phyloP scores from a whole-genome alignment of 2,113 vertebrate species.

The Platysteira castanea region DNA sequence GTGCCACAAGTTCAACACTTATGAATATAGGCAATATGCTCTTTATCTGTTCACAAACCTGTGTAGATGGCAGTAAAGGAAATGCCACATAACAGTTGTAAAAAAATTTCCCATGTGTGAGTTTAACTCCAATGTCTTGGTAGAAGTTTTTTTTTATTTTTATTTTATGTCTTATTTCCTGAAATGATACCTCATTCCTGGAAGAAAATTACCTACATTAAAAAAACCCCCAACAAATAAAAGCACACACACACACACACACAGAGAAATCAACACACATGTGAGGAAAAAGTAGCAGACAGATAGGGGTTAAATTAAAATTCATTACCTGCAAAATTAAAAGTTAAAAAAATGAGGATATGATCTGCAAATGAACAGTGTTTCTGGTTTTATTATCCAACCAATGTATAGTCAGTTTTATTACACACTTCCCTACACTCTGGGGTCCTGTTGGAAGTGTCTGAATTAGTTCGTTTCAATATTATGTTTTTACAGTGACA shows the following conservation, averaged over 20 bases:
- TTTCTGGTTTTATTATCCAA: background rate
- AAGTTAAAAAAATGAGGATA: background rate
- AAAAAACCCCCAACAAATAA: background rate
- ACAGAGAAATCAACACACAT: background rate
- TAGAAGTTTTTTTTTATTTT: background rate
- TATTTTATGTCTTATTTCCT: background rate
- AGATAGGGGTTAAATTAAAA: background rate
- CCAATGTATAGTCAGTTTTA: background rate
- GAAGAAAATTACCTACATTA: background rate
- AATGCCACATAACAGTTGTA: background rate
- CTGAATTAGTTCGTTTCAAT: conserved; percentile 47
- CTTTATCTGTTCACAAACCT: background rate
- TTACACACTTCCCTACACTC: background rate
- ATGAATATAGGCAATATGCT: background rate
- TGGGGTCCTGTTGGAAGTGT: conserved; percentile 5
- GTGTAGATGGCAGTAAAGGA: background rate
- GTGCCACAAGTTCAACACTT: background rate
- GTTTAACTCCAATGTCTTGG: background rate
- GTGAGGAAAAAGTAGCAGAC: background rate
- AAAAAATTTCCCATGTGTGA: background rate
- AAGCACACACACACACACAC: rapidly evolving
- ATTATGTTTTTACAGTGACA: conserved; percentile 53
- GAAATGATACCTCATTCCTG: background rate
- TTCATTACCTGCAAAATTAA: background rate
- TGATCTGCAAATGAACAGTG: background rate